Evolutionary conservation across 2,888 invertebrate species (phyloP), one percentile per base, ranked within the genome.

Genomic region (Thelaira solivaga): DNA sequence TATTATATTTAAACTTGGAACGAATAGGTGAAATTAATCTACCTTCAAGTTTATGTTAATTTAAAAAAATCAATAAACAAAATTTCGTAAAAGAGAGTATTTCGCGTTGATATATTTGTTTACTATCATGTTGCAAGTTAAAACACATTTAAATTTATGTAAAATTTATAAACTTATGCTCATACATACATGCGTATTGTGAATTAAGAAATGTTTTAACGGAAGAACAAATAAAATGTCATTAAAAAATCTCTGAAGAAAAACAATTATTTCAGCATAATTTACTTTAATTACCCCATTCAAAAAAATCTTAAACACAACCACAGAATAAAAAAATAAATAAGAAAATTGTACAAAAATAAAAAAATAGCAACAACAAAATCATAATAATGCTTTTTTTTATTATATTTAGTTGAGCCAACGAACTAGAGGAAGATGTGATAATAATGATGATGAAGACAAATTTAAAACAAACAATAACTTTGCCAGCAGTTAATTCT

Each of bases 271-370:
- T 85, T 84, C 80, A 83, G 83, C 85, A 85, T 86, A 86, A 86
- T 86, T 86, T 85, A 84, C 86, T 86, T 86, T 86, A 87, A 87
- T 87, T 87, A 84, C 83, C 80, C 74, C 78, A 80, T 80, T 80
- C 13, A 49, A 61, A 55, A 47, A 76, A 24, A 61, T 22, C n/a
- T 8, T 6, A 65, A 47, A 47, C 13, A 31, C 34, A 39, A 36
- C 55, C 51, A 39, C 55, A 76, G 51, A 57, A 55, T 53, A 49
- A 34, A 74, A 34, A 11, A n/a, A n/a, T n/a, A n/a, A n/a, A n/a
- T n/a, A 39, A 39, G 18, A 68, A 45, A 72, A 49, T 59, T 34
- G 2, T 51, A 43, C 24, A 59, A 26, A 55, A 51, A 71, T 45
- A 29, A 43, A 64, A 47, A 47, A 45, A 24, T 39, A 20, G 39